Evolutionary conservation across 1,140 invertebrate genomes (phyloP).

Genomic region (Mycetomoellerius zeteki): DNA sequence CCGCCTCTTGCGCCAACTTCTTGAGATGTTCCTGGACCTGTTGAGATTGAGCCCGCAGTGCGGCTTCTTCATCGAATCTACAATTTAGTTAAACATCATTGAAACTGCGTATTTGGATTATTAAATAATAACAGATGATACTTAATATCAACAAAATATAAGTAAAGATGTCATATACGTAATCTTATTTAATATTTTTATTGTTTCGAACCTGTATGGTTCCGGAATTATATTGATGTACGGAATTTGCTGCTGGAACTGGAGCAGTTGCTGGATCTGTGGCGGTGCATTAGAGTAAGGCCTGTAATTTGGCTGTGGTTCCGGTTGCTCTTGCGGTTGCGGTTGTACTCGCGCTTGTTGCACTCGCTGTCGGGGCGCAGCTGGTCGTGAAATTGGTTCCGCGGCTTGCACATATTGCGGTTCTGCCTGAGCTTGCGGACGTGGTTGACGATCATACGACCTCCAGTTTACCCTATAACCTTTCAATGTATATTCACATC

Average conservation of each 20-base stretch:
- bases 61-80: conserved; percentile 60
- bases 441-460: conserved; percentile 78
- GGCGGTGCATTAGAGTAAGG: conserved; percentile 81
- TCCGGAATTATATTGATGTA: conserved; percentile 85
- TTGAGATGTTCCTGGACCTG: conserved; percentile 33
- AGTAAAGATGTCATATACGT: not conserved
- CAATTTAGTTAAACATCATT: not conserved
- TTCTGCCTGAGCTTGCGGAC: conserved; percentile 60
- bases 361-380: conserved; percentile 82
- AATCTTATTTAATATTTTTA: not conserved
- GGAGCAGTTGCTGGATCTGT: conserved; percentile 82
- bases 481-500: conserved; percentile 56
- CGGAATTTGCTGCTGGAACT: conserved; percentile 84
- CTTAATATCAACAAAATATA: not conserved
- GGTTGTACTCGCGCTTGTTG: conserved; percentile 56
- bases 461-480: conserved; percentile 84
- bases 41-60: conserved; percentile 22
- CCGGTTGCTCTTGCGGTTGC: conserved; percentile 82
- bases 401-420: conserved; percentile 63
- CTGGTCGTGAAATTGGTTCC: conserved; percentile 61
- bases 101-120: not conserved
- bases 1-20: conserved; percentile 1
- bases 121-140: not conserved
- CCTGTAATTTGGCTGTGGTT: conserved; percentile 75
- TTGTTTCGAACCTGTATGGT: conserved; percentile 81